Conservation (phyloP, 2,888 invertebrate species). For the Cephus spinipes region DNA sequence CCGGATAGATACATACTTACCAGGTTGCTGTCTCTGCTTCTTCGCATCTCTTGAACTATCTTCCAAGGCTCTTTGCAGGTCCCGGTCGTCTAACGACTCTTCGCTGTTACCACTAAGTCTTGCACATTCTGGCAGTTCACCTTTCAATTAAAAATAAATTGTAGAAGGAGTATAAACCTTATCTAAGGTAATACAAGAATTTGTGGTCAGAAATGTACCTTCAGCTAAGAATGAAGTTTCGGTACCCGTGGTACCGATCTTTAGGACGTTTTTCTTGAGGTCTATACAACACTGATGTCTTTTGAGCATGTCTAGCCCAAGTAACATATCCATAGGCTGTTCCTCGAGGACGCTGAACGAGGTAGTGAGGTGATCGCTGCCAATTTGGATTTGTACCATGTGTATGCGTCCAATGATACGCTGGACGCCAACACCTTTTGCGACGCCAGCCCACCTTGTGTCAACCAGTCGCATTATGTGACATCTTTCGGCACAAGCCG, state of each 20-base stretch:
- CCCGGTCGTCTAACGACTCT: conserved; percentile 78
- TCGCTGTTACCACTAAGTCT: conserved; percentile 79
- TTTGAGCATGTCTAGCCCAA: conserved; percentile 97
- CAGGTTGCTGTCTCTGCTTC: conserved; percentile 49
- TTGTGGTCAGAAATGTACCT: conserved; percentile 59
- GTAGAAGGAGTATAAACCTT: conserved; percentile 61
- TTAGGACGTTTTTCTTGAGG: conserved; percentile 85
- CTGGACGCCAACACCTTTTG: conserved; percentile 97
- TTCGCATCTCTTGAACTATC: conserved; percentile 71
- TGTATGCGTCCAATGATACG: conserved; percentile 96
- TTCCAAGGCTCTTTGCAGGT: conserved; percentile 79
- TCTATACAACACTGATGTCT: conserved; percentile 97
- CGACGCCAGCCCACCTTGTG: conserved; percentile 93
- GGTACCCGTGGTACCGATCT: conserved; percentile 94
- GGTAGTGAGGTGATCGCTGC: conserved; percentile 91
- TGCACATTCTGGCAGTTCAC: conserved; percentile 84
- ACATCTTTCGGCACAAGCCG: conserved; percentile 93
- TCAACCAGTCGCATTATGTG: conserved; percentile 92
- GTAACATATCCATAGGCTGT: conserved; percentile 98
- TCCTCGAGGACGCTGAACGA: conserved; percentile 97
- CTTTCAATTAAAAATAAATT: conserved; percentile 32
- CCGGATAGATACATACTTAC: conserved; percentile 50
- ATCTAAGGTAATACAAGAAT: neutral
- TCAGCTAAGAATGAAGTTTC: conserved; percentile 91
- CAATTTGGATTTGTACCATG: conserved; percentile 97